Base-by-base conservation (phyloP, 2,113 vertebrate species). In the Proteles cristata region DNA sequence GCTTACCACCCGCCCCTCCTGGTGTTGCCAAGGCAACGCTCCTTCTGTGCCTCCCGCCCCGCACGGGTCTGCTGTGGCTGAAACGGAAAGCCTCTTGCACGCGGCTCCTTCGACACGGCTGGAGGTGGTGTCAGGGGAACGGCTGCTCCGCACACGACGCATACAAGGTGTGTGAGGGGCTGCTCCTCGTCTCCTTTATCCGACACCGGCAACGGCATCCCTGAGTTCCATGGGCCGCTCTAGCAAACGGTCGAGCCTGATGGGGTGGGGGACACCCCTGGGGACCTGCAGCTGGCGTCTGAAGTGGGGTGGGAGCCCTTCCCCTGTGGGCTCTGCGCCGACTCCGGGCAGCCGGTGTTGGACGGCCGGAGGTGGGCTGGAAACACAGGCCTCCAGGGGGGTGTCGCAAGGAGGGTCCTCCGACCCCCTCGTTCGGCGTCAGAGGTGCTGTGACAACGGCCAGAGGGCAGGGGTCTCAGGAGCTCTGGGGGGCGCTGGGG, bases 1-100 rank as follows among this genome's bases (percentile, higher is more conserved):
- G 43, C 43, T 82, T 66, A 79, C 93, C 92, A 25, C 11, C 55
- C 26, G 11, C 73, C 39, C 39, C 65, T 84, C 94, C 35, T 11
- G 63, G 89, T 0, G 97, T 96, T 93, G 92, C 92, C 95, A 90
- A 1, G 94, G 95, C 68, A 93, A 97, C 66, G 1, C 53, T 11
- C 3, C 82, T 90, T 43, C 39, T 0, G 21, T 1, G 88, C 63
- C 63, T 86, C 63, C 74, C 31, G 1, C 55, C 81, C 35, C 2
- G 0, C 43, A 4, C 1, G 23, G 58, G 77, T 69, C 81, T 73
- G 88, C 93, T 25, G 45, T 0, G 28, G 76, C 16, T 33, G 88
- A 21, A 65, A 80, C 28, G 1, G 43, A 33, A 26, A 71, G 48
- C 71, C 23, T 73, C 61, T 31, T 2, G 25, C 66, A 31, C 6